phyloP scores from a whole-genome alignment of 1,140 invertebrate species.

The Drosophila trapezifrons region DNA sequence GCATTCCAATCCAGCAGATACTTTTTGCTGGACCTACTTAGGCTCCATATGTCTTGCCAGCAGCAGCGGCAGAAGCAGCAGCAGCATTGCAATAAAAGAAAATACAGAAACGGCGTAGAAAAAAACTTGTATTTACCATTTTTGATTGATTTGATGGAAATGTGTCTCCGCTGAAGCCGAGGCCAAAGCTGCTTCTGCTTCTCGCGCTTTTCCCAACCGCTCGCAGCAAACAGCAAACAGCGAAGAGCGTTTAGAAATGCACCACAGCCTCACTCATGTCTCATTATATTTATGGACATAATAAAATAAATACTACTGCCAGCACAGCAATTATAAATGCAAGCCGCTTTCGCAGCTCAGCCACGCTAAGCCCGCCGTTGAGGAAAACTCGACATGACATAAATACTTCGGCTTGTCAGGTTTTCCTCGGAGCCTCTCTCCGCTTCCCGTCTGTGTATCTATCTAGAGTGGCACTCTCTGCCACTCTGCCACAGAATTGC shows the following conservation, averaged over 20 bases:
- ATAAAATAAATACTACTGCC: slow-evolving; percentile 80
- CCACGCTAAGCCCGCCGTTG: slow-evolving; percentile 25
- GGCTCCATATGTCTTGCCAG: slow-evolving; percentile 64
- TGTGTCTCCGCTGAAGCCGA: slow-evolving; percentile 67
- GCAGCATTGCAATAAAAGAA: slow-evolving; percentile 58
- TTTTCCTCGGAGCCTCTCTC: slow-evolving; percentile 30
- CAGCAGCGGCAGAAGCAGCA: background rate
- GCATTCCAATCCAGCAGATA: slow-evolving; percentile 77
- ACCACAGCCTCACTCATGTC: slow-evolving; percentile 59
- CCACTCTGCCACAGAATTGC: slow-evolving; percentile 16
- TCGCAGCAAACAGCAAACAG: slow-evolving; percentile 1
- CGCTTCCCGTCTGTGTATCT: slow-evolving; percentile 1
- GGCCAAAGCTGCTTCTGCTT: slow-evolving; percentile 32
- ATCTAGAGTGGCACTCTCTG: slow-evolving; percentile 9
- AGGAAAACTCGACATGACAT: slow-evolving; percentile 74
- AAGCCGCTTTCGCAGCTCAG: slow-evolving; percentile 74
- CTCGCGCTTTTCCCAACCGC: slow-evolving; percentile 21
- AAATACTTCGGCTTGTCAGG: slow-evolving; percentile 69
- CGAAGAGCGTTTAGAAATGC: slow-evolving; percentile 17
- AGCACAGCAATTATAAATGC: slow-evolving; percentile 82
- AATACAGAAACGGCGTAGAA: slow-evolving; percentile 39
- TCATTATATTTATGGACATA: slow-evolving; percentile 83
- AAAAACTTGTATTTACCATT: slow-evolving; percentile 83
- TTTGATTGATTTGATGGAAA: slow-evolving; percentile 83
- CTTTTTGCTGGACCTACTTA: slow-evolving; percentile 82